These are phyloP conservation scores for Thamnophis elegans DNA, from an alignment of 2,797 vertebrate genomes.

Conservation along the genomic window DNA sequence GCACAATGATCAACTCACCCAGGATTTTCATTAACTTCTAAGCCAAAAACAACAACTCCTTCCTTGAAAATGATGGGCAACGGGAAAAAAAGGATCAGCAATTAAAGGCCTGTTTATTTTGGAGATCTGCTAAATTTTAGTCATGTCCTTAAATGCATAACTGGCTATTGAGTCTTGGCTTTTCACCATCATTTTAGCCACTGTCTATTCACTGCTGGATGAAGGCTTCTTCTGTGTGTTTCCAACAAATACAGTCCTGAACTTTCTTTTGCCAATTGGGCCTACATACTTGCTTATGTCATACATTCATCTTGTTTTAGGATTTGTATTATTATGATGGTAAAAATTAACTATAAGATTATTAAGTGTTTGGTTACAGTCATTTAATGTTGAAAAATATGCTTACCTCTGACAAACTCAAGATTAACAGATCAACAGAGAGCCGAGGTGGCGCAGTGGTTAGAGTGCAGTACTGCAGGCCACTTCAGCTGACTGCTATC, in stretches of 20 bases:
- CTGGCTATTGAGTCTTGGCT: background rate
- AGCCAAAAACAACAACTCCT: background rate
- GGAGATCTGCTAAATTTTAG: background rate
- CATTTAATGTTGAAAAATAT: background rate
- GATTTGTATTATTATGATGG: slow-evolving; percentile 6
- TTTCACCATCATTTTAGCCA: background rate
- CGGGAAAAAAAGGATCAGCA: background rate
- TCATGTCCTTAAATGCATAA: background rate
- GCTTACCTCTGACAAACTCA: background rate
- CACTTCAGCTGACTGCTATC: too few species aligned
- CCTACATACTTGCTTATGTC: too few species aligned
- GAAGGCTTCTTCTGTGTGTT: too few species aligned
- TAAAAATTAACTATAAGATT: slow-evolving; percentile 25
- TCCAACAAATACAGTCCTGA: too few species aligned
- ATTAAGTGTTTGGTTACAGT: background rate
- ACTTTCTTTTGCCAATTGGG: too few species aligned
- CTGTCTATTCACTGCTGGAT: too few species aligned
- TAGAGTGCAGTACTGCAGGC: too few species aligned
- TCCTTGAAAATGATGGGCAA: background rate
- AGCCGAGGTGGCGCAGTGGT: too few species aligned
- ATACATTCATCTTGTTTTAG: too few species aligned
- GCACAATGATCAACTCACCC: background rate
- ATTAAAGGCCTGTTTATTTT: background rate
- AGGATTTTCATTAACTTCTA: background rate
- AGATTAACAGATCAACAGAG: too few species aligned